Percentiles rank a stretch among this genome's conserved stretches.
Evolutionary conservation across 2,888 invertebrate species (phyloP).

Genomic region (Kuschelorhynchus macadamiae): DNA sequence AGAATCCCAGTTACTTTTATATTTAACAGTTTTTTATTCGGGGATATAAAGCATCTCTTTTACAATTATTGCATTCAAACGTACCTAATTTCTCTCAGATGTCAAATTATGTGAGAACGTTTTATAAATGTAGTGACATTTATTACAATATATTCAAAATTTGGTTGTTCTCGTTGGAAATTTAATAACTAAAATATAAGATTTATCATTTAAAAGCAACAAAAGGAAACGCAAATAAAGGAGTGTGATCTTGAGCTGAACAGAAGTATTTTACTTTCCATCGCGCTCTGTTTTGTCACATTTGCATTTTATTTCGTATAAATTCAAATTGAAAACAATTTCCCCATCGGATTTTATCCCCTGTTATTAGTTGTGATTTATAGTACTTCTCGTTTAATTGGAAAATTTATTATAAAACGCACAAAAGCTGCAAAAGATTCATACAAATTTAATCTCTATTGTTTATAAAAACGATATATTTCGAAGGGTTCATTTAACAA

Average conservation of each 20-base stretch:
- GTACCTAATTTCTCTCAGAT: too few species aligned
- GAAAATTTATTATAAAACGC: constrained; percentile 47
- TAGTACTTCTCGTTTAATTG: constrained; percentile 48
- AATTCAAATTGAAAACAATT: constrained; percentile 48
- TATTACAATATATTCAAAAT: too few species aligned
- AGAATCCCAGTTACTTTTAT: too few species aligned
- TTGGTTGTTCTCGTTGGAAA: too few species aligned
- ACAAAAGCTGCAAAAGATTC: constrained; percentile 40
- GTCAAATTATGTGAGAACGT: too few species aligned
- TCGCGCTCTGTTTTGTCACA: constrained; percentile 35
- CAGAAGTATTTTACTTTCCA: constrained; percentile 25
- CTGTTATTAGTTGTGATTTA: constrained; percentile 50
- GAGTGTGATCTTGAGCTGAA: constrained; percentile 15
- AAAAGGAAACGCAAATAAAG: constrained; percentile 18
- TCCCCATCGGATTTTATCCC: constrained; percentile 42
- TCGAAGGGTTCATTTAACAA: constrained; percentile 23
- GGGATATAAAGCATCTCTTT: too few species aligned
- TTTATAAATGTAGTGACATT: too few species aligned
- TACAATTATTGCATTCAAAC: too few species aligned
- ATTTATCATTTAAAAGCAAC: constrained; percentile 24
- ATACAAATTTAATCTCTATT: constrained; percentile 45
- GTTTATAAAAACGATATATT: constrained; percentile 45
- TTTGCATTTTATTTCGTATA: constrained; percentile 48
- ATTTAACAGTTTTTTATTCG: too few species aligned
- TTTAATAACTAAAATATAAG: constrained; percentile 10